Conservation (phyloP, 2,888 invertebrate species). For the Perithous albicinctus region DNA sequence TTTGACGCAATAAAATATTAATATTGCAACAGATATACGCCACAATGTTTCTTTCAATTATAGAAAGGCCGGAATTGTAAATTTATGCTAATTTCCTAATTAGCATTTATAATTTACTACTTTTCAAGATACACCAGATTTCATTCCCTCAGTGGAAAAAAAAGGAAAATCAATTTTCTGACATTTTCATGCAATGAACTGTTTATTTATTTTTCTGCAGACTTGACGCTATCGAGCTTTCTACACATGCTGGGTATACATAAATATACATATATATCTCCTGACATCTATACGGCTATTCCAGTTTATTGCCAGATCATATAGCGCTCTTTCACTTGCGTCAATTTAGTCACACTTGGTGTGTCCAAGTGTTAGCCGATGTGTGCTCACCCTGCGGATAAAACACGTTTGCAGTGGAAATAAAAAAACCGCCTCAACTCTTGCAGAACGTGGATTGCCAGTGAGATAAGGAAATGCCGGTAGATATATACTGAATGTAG, state of each 20-base stretch:
- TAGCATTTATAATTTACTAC: too few relatives aligned
- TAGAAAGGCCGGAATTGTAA: too few relatives aligned
- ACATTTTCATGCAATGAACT: too few relatives aligned
- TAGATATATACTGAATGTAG: slow-evolving; percentile 10
- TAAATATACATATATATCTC: background rate
- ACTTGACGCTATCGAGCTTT: background rate
- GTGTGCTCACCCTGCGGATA: background rate
- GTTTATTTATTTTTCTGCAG: too few relatives aligned
- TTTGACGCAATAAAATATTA: too few relatives aligned
- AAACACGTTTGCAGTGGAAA: too few relatives aligned
- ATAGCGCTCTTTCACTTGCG: background rate
- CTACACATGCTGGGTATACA: background rate
- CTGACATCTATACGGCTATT: background rate
- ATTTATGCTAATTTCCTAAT: too few relatives aligned
- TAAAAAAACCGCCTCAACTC: background rate
- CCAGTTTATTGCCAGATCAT: slow-evolving; percentile 1
- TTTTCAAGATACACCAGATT: too few relatives aligned
- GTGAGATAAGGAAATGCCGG: slow-evolving; percentile 41
- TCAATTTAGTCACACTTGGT: background rate
- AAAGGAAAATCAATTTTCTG: background rate
- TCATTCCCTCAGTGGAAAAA: background rate
- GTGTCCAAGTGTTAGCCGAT: too few relatives aligned
- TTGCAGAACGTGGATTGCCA: background rate
- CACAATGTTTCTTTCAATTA: too few relatives aligned
- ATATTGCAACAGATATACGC: too few relatives aligned